Percentiles rank a stretch among this genome's conserved stretches.
Evolutionary conservation across 2,797 vertebrate species (phyloP).

Genomic region (Melanotaenia pygmaea): DNA sequence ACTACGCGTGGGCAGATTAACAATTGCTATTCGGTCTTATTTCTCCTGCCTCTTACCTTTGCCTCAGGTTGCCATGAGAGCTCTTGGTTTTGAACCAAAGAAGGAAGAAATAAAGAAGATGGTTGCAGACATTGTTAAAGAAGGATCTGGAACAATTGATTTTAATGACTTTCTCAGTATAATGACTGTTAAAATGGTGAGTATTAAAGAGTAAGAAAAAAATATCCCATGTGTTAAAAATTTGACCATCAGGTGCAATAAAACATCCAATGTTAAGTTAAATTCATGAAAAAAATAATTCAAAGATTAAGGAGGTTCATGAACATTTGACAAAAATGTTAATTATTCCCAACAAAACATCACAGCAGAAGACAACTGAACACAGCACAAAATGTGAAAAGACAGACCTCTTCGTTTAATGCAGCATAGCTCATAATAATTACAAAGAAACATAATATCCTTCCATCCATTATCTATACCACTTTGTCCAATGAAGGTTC

Average conservation of each 20-base stretch:
- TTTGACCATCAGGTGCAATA: too few relatives aligned
- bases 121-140: constrained; percentile 90
- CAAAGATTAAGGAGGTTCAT: neutral
- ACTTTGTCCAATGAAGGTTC: too few relatives aligned
- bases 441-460: too few relatives aligned
- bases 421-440: too few relatives aligned
- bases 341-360: neutral
- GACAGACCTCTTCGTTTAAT: neutral
- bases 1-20: neutral
- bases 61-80: constrained; percentile 91
- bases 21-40: neutral
- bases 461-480: too few relatives aligned
- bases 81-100: constrained; percentile 96
- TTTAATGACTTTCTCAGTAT: constrained; percentile 91
- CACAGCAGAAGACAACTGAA: neutral
- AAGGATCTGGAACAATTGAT: constrained; percentile 87
- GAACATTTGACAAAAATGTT: neutral
- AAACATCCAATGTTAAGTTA: neutral
- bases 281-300: too few relatives aligned
- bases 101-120: constrained; percentile 95
- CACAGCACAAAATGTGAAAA: neutral
- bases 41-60: neutral
- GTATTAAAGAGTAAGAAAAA: constrained; percentile 15
- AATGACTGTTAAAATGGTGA: constrained; percentile 95
- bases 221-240: too few relatives aligned